Conservation (phyloP, 2,888 invertebrate genomes). For the Dicroscelio sp. region DNA sequence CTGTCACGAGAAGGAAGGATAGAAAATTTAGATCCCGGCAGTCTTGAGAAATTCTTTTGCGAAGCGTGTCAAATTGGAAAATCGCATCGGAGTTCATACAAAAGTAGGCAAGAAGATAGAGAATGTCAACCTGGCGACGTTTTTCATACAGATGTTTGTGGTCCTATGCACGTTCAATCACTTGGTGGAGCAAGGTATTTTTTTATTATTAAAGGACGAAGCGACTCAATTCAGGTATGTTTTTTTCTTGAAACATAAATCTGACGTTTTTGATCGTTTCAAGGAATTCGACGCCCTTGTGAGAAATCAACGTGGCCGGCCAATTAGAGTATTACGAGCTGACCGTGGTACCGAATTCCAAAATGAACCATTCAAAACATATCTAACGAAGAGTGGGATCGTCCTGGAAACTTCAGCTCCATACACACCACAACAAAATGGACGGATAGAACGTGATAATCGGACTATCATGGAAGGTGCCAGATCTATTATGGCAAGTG, state of each 20-base stretch:
- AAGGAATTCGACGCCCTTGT: constrained; percentile 73
- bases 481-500: constrained; percentile 54
- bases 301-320: constrained; percentile 57
- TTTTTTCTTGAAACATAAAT: constrained; percentile 81
- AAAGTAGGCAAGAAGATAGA: neutral
- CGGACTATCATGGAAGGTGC: constrained; percentile 48
- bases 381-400: constrained; percentile 65
- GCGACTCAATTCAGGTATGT: constrained; percentile 69
- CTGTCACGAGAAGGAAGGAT: too few species aligned
- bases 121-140: constrained; percentile 55
- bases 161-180: constrained; percentile 62
- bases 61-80: constrained; percentile 29
- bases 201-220: constrained; percentile 56
- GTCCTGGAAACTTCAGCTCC: constrained; percentile 64
- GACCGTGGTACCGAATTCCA: constrained; percentile 56
- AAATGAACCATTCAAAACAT: constrained; percentile 14
- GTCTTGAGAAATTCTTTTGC: constrained; percentile 14
- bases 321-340: constrained; percentile 53
- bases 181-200: constrained; percentile 73
- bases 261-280: constrained; percentile 79
- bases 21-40: too few species aligned
- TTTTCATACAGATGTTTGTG: constrained; percentile 63
- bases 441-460: constrained; percentile 62
- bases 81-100: neutral
- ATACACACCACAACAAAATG: constrained; percentile 77